These are phyloP conservation scores for Acrocyrtus sp. DNA, from an alignment of 2,888 invertebrate species.

Conservation along the genomic window DNA sequence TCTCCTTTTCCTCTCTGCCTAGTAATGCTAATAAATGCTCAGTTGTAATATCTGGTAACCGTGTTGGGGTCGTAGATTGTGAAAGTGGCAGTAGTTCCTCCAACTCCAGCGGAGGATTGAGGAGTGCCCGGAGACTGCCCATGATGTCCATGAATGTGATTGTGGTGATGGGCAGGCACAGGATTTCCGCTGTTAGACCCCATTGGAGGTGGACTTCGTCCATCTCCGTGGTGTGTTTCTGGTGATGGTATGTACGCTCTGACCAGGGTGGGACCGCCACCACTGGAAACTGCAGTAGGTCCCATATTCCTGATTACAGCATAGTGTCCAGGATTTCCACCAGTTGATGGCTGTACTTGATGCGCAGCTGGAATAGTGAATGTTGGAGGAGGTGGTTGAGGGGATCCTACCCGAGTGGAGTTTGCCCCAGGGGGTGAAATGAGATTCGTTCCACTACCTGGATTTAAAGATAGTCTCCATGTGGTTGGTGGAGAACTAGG, in stretches of 20 bases:
- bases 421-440: constrained; percentile 36
- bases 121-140: constrained; percentile 10
- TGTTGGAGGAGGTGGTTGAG: constrained; percentile 33
- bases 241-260: constrained; percentile 50
- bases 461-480: constrained; percentile 48
- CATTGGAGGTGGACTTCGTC: constrained; percentile 24
- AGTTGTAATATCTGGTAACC: constrained; percentile 52
- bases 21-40: too few species aligned
- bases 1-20: too few species aligned
- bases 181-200: constrained; percentile 3
- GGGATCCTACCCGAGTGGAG: background rate
- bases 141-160: constrained; percentile 9
- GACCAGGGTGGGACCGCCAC: constrained; percentile 35
- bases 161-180: constrained; percentile 36
- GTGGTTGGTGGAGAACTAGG: constrained; percentile 44
- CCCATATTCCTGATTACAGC: constrained; percentile 41
- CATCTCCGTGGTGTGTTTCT: constrained; percentile 18
- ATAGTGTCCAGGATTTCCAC: constrained; percentile 40
- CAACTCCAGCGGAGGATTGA: constrained; percentile 7
- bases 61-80: constrained; percentile 34
- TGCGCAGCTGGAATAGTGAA: constrained; percentile 43
- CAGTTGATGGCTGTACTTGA: constrained; percentile 18
- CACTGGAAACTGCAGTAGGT: background rate
- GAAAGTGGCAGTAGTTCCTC: constrained; percentile 17
- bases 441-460: constrained; percentile 52